These are phyloP conservation scores for Chaetogeoica ovagalla DNA, from an alignment of 2,888 invertebrate genomes.

Conservation along the genomic window DNA sequence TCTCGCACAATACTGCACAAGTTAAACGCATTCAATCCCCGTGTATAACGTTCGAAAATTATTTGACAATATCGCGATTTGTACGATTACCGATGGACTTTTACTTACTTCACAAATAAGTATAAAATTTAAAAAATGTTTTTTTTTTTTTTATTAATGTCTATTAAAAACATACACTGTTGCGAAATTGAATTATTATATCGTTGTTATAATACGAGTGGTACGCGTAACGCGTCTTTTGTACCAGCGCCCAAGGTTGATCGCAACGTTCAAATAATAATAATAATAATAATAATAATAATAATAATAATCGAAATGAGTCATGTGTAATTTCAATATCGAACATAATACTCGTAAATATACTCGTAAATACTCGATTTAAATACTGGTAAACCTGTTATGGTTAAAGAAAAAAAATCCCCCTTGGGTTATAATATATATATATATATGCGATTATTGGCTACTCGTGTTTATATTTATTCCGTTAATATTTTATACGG, in stretches of 20 bases:
- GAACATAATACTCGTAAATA: neutral
- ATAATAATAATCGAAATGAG: too few relatives aligned
- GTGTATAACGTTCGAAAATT: too few relatives aligned
- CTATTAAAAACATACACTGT: too few relatives aligned
- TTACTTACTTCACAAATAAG: neutral
- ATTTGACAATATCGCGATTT: neutral
- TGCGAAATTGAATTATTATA: too few relatives aligned
- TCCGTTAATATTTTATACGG: neutral
- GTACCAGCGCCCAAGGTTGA: neutral
- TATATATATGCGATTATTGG: neutral
- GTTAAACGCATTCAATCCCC: too few relatives aligned
- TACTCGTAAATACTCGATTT: neutral
- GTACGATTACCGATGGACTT: neutral
- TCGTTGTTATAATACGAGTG: neutral
- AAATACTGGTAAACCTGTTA: neutral
- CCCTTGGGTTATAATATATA: neutral
- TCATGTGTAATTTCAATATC: neutral
- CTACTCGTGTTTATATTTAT: neutral
- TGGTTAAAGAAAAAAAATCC: neutral
- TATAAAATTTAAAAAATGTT: too few relatives aligned
- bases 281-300: too few relatives aligned
- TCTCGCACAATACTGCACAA: conserved; percentile 34
- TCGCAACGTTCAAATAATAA: neutral
- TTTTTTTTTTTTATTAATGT: too few relatives aligned
- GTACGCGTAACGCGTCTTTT: neutral